Conservation (phyloP, 2,797 vertebrate genomes). For the Novumbra hubbsi region DNA sequence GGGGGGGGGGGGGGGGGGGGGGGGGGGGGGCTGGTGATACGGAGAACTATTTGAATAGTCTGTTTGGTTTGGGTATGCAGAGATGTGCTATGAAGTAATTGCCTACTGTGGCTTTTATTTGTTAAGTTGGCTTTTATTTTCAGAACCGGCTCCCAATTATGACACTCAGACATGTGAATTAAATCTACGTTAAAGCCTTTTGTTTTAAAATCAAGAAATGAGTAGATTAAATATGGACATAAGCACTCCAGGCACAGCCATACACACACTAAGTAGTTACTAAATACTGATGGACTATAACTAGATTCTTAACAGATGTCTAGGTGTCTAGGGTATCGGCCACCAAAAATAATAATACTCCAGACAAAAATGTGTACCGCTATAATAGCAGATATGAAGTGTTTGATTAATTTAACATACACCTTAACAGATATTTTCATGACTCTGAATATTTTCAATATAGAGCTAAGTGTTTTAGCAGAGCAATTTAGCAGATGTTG, state of each 20-base stretch:
- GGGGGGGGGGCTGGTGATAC: slow-evolving; percentile 57
- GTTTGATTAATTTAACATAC: no score
- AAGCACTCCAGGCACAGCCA: background rate
- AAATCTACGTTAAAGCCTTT: background rate
- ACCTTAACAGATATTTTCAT: no score
- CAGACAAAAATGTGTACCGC: no score
- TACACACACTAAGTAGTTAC: background rate
- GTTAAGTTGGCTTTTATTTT: slow-evolving; percentile 48
- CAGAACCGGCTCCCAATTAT: slow-evolving; percentile 36
- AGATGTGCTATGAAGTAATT: slow-evolving; percentile 70
- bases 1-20: no score
- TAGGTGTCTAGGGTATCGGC: no score
- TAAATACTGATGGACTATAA: background rate
- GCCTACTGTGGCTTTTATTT: slow-evolving; percentile 60
- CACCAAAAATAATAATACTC: no score
- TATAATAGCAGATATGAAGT: no score
- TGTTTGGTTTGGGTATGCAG: slow-evolving; percentile 65
- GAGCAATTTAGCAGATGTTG: no score
- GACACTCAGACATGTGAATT: slow-evolving; percentile 17
- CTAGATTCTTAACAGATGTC: no score
- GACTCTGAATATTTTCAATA: no score
- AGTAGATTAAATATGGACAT: background rate
- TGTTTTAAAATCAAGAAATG: background rate
- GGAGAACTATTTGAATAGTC: slow-evolving; percentile 71
- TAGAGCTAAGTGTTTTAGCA: no score